phyloP scores from a whole-genome alignment of 2,113 vertebrate species.

The Pampusana beccarii region DNA sequence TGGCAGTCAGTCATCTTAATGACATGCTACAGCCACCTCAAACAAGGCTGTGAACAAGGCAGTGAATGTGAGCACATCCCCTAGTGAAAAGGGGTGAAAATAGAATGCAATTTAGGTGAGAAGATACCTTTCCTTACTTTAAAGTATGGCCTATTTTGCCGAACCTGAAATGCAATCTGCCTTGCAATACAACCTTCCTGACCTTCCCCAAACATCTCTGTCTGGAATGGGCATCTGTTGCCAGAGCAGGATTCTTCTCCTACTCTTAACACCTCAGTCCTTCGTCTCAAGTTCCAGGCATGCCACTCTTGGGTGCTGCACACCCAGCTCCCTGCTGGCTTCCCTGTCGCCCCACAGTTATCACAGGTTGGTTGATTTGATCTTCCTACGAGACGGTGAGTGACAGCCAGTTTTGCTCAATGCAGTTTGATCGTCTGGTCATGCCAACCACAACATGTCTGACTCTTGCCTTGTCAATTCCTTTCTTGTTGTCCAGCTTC shows the following conservation, averaged over 20 bases:
- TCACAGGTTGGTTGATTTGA: constrained; percentile 12
- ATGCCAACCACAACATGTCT: constrained; percentile 1
- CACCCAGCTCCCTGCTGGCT: not conserved
- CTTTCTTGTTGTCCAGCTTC: constrained; percentile 34
- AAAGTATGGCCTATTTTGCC: not conserved
- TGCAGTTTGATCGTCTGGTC: not conserved
- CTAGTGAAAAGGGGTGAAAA: not conserved
- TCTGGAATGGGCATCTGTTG: not conserved
- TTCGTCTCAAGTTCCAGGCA: constrained; percentile 39
- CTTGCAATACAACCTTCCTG: constrained; percentile 53
- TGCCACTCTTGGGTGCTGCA: not conserved
- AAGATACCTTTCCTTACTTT: not conserved
- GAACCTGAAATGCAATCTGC: constrained; percentile 1
- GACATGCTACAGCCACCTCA: not conserved
- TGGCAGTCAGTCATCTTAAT: not conserved
- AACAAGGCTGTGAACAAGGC: not conserved
- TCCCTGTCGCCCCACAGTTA: not conserved
- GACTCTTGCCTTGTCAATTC: constrained; percentile 38
- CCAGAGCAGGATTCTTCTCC: constrained; percentile 25
- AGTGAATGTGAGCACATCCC: not conserved
- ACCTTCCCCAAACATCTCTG: constrained; percentile 35
- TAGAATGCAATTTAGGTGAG: not conserved
- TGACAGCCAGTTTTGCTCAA: constrained; percentile 11
- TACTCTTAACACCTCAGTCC: constrained; percentile 9
- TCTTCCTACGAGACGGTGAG: constrained; percentile 3